These are phyloP conservation scores for Ametastegia equiseti DNA, from an alignment of 2,888 invertebrate genomes.

Conservation along the genomic window DNA sequence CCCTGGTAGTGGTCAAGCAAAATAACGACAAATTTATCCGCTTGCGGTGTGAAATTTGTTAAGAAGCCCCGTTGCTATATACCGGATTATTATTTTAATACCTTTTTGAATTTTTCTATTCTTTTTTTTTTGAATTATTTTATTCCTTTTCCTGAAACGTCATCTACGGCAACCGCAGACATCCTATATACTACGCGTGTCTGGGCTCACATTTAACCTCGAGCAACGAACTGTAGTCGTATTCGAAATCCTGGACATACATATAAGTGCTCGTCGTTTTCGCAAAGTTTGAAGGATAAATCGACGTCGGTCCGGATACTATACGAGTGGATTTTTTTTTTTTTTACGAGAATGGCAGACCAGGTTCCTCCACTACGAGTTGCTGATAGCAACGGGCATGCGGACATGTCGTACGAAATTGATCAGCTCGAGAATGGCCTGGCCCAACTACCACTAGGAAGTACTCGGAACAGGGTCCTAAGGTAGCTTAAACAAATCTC, in stretches of 20 bases:
- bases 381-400: slow-evolving; percentile 55
- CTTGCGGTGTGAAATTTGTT: not conserved
- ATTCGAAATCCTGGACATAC: not conserved
- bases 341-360: slow-evolving; percentile 58
- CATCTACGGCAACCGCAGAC: not conserved
- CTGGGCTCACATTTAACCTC: not conserved
- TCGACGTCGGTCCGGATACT: no score
- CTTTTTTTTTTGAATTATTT: no score
- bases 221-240: not conserved
- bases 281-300: no score
- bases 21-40: not conserved
- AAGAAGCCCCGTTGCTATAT: no score
- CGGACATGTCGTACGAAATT: slow-evolving; percentile 58
- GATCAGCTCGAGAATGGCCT: slow-evolving; percentile 60
- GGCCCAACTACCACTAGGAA: slow-evolving; percentile 57
- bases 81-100: not conserved
- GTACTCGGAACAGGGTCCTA: slow-evolving; percentile 66
- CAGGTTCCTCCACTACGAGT: slow-evolving; percentile 65
- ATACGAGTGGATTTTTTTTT: not conserved
- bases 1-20: not conserved
- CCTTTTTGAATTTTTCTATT: not conserved
- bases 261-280: no score
- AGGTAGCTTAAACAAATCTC: slow-evolving; percentile 63
- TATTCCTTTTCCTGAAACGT: no score
- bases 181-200: not conserved